A percentile compares a stretch with the other conserved stretches of the same genome.
These are phyloP conservation scores for Patella ulyssiponensis DNA, from an alignment of 2,888 invertebrate genomes.

Conservation along the genomic window DNA sequence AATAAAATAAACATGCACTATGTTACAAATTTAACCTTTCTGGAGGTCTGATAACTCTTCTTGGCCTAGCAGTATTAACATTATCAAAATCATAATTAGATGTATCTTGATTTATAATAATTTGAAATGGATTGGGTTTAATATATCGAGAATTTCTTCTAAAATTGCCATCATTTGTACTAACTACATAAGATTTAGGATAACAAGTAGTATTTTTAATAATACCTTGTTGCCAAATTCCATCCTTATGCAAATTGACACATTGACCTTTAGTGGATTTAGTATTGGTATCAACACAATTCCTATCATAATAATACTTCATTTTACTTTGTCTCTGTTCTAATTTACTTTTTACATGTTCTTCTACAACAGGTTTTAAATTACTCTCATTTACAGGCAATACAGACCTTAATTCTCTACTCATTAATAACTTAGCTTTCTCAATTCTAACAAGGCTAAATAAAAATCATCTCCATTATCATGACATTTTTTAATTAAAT, in stretches of 20 bases:
- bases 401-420: not conserved
- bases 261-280: not conserved
- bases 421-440: not conserved
- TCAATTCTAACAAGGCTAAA: not conserved
- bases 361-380: not conserved
- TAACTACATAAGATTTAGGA: not conserved
- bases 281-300: not conserved
- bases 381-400: not conserved
- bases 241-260: not conserved
- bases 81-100: not conserved
- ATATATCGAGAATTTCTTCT: not conserved
- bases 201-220: not conserved
- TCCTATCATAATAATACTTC: constrained; percentile 2
- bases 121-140: not conserved
- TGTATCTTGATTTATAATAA: not conserved
- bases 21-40: not conserved
- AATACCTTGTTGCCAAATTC: not conserved
- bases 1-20: not conserved
- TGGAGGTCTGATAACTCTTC: not conserved
- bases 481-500: not conserved
- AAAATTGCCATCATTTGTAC: not conserved
- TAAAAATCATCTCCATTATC: not conserved
- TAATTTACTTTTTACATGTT: not conserved
- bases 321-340: not conserved
- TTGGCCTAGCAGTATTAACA: not conserved